phyloP scores from a whole-genome alignment of 2,888 invertebrate species.

The Cerastoderma edule region DNA sequence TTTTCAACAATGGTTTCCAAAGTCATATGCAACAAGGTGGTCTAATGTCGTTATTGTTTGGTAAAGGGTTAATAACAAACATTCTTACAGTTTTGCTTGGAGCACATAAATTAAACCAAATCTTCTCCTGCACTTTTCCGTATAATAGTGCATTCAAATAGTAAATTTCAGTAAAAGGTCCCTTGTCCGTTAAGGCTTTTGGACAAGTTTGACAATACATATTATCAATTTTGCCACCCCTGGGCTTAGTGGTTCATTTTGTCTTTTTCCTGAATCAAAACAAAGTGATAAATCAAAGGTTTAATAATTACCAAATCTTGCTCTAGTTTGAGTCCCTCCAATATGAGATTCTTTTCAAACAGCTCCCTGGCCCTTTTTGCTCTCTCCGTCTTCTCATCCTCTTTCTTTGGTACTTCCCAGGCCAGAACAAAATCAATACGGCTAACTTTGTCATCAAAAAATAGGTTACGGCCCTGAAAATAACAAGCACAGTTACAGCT shows the following conservation, averaged over 20 bases:
- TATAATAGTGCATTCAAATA: too few relatives aligned
- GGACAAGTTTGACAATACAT: too few relatives aligned
- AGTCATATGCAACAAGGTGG: too few relatives aligned
- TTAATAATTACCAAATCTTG: constrained; percentile 86
- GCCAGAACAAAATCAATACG: constrained; percentile 95
- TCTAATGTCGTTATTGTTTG: too few relatives aligned
- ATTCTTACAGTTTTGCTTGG: too few relatives aligned
- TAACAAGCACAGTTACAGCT: constrained; percentile 16
- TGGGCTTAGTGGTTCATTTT: not conserved
- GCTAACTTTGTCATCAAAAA: constrained; percentile 85
- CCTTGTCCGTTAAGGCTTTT: too few relatives aligned
- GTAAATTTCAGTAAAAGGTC: too few relatives aligned
- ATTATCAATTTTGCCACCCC: not conserved
- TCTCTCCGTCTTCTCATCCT: constrained; percentile 84
- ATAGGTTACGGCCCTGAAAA: constrained; percentile 77
- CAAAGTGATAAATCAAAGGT: not conserved
- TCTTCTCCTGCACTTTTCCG: too few relatives aligned
- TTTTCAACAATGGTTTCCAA: too few relatives aligned
- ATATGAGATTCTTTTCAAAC: constrained; percentile 92
- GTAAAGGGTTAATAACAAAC: too few relatives aligned
- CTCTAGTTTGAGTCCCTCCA: constrained; percentile 94
- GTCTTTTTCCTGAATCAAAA: not conserved
- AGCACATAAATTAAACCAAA: too few relatives aligned
- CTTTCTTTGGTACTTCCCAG: constrained; percentile 88
- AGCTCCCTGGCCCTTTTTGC: constrained; percentile 75